These are phyloP conservation scores for Drosophila pachea DNA, from an alignment of 1,140 invertebrate species.

Conservation along the genomic window DNA sequence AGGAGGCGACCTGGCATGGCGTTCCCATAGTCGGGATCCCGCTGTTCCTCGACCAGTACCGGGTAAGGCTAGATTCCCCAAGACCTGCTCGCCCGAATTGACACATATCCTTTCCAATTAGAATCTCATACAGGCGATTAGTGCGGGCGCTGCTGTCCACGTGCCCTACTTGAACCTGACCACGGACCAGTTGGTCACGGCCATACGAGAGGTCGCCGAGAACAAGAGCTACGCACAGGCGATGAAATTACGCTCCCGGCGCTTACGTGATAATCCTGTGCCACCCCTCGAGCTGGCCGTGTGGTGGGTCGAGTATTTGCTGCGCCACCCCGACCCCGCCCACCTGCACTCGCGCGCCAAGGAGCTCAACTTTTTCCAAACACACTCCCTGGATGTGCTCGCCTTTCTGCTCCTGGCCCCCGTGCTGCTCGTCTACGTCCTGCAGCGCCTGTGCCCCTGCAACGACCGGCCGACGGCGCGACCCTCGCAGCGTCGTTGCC, in stretches of 20 bases:
- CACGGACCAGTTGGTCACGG: conserved; percentile 3
- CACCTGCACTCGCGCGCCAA: conserved; percentile 32
- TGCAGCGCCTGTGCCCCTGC: background rate
- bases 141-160: conserved; percentile 20
- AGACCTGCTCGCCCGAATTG: background rate
- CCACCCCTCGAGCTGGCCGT: conserved; percentile 31
- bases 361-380: conserved; percentile 32
- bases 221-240: conserved; percentile 17
- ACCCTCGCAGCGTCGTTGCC: background rate
- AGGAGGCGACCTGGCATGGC: conserved; percentile 81
- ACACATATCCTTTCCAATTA: background rate
- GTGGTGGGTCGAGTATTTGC: conserved; percentile 39
- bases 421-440: background rate
- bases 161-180: conserved; percentile 16
- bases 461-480: no score
- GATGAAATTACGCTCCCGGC: conserved; percentile 27
- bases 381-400: conserved; percentile 33
- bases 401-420: conserved; percentile 10
- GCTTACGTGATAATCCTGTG: conserved; percentile 29
- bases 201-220: conserved; percentile 21
- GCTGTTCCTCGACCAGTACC: conserved; percentile 82
- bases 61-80: conserved; percentile 3
- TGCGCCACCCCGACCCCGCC: conserved; percentile 27
- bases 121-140: conserved; percentile 20
- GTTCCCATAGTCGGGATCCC: conserved; percentile 83